Percentiles rank a stretch among this genome's conserved stretches.
Conservation (phyloP, 2,888 invertebrate species). For the Notocelia uddmanniana region DNA sequence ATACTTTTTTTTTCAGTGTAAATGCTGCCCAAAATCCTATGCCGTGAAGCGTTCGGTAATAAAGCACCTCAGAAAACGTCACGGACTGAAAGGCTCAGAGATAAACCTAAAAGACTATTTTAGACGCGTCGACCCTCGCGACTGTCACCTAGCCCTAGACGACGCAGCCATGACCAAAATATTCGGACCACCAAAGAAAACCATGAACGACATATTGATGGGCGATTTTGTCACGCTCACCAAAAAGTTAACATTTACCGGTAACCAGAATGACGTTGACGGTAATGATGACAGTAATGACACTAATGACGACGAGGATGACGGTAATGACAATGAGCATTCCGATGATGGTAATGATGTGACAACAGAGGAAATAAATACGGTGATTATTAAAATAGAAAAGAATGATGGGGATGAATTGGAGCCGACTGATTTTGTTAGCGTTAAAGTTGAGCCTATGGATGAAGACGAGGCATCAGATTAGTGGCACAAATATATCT, state of each 20-base stretch:
- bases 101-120: constrained; percentile 66
- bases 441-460: constrained; percentile 76
- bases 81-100: constrained; percentile 64
- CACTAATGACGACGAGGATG: constrained; percentile 51
- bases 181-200: constrained; percentile 72
- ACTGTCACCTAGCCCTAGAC: constrained; percentile 72
- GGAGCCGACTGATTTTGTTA: constrained; percentile 79
- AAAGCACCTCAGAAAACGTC: constrained; percentile 78
- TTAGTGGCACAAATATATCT: not conserved
- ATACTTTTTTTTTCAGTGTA: constrained; percentile 71
- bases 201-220: constrained; percentile 57
- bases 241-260: constrained; percentile 49
- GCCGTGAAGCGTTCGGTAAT: constrained; percentile 77
- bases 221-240: constrained; percentile 63
- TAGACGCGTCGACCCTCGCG: constrained; percentile 71
- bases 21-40: constrained; percentile 79
- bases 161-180: constrained; percentile 72
- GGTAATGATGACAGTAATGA: constrained; percentile 45
- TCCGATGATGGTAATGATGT: constrained; percentile 48
- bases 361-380: constrained; percentile 18
- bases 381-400: constrained; percentile 37
- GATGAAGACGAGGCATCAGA: constrained; percentile 55
- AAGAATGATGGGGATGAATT: constrained; percentile 53
- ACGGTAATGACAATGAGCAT: constrained; percentile 52
- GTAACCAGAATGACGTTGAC: constrained; percentile 17